These are phyloP conservation scores for Pungitius pungitius DNA, from an alignment of 2,113 vertebrate genomes.

Conservation along the genomic window DNA sequence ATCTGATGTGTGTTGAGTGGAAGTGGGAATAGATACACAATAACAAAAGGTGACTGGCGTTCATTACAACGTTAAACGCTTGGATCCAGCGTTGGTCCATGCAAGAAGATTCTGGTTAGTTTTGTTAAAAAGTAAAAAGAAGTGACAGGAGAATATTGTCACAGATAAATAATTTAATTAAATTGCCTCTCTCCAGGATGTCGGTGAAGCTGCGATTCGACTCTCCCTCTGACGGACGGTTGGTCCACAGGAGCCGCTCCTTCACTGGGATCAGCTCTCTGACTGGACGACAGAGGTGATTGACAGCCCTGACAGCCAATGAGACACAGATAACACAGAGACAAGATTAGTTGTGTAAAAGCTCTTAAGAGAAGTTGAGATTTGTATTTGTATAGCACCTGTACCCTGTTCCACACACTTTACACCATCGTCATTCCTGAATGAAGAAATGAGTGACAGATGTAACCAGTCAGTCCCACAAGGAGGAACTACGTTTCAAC, in stretches of 20 bases:
- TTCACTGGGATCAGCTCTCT: slow-evolving; percentile 79
- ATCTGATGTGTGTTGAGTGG: no score
- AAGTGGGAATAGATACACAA: no score
- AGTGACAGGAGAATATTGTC: not conserved
- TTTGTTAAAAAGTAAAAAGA: not conserved
- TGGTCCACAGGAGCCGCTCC: slow-evolving; percentile 77
- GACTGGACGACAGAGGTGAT: slow-evolving; percentile 71
- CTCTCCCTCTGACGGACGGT: slow-evolving; percentile 69
- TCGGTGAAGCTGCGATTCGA: slow-evolving; percentile 82
- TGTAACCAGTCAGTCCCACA: not conserved
- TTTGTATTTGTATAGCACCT: not conserved
- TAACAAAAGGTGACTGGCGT: no score
- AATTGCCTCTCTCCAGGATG: slow-evolving; percentile 66
- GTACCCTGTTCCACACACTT: slow-evolving; percentile 22
- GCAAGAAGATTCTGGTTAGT: no score
- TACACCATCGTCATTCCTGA: slow-evolving; percentile 3
- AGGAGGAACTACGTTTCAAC: slow-evolving; percentile 26
- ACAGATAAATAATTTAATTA: not conserved
- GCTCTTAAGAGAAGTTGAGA: not conserved
- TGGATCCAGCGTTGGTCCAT: no score
- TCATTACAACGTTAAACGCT: no score
- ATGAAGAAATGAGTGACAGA: not conserved
- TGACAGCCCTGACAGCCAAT: not conserved
- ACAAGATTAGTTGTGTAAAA: not conserved
- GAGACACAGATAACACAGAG: not conserved